Evolutionary conservation across 1,140 invertebrate genomes (phyloP), one percentile per base, ranked within the genome.

Genomic region (Cydia amplana): DNA sequence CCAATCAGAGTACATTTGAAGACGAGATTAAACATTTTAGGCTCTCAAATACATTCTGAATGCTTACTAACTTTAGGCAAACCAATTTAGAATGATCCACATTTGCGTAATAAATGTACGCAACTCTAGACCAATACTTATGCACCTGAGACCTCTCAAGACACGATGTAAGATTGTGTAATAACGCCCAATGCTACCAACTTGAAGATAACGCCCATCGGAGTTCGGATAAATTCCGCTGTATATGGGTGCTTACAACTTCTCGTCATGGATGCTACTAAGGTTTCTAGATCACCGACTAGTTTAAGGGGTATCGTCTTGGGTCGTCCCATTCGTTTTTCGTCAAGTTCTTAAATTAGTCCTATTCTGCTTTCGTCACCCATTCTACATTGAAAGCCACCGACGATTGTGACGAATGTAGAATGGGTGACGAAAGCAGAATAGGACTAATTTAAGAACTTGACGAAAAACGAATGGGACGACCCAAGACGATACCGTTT

Each of bases 11-110:
- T 70, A 40, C 16, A 67, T 67, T 67, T 40, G 32, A 43, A 40
- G 65, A 70, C 65, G 25, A 67, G 64, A 70, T 70, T 40, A 70
- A 70, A 70, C 32, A 70, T 70, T 70, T 70, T n/a, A 70, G 32
- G 65, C 65, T 43, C 43, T 36, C 36, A 18, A 55, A n/a, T 51
- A n/a, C n/a, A 51, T 51, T 51, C n/a, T 51, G 18, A 20, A 23
- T 60, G 55, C 55, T 60, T 60, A 2, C 55, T 60, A 60, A 51
- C 5, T 51, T n/a, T 51, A 18, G n/a, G 6, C 4, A n/a, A n/a
- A 51, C 49, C 49, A 51, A 7, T 51, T 16, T 46, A 46, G 16
- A 16, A 46, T 46, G 43, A 46, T 14, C 43, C 3, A 1, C 16
- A 46, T 46, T 46, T 4, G 43, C 14, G 4, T 46, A 46, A 46